Percentiles rank a stretch among this genome's conserved stretches.
These are phyloP conservation scores for Sceloporus tristichus DNA, from an alignment of 2,113 vertebrate genomes.

Conservation along the genomic window DNA sequence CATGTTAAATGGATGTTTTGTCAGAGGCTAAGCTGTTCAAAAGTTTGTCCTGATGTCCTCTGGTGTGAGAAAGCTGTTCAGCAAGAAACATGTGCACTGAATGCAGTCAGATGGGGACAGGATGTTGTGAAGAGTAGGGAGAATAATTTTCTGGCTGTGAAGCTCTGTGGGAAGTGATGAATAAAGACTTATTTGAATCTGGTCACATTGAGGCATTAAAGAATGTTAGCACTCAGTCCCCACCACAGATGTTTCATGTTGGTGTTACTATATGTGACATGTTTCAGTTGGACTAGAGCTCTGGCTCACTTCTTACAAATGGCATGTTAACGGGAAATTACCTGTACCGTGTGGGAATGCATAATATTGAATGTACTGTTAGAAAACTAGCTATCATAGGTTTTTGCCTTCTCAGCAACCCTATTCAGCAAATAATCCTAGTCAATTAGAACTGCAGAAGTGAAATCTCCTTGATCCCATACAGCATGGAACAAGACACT, in stretches of 20 bases:
- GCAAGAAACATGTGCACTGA: accelerated
- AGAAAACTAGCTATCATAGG: background rate
- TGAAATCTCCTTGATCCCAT: no score
- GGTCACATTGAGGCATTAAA: no score
- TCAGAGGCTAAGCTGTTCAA: background rate
- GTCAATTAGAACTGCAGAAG: background rate
- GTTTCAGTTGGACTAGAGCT: background rate
- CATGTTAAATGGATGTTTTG: background rate
- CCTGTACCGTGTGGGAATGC: background rate
- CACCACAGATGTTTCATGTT: background rate
- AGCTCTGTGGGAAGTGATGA: background rate
- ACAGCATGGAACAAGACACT: no score
- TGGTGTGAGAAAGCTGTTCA: background rate
- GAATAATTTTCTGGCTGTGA: slow-evolving; percentile 2
- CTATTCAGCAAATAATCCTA: background rate
- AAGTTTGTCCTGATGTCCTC: background rate
- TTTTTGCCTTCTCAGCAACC: background rate
- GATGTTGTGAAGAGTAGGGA: accelerated
- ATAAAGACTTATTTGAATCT: accelerated
- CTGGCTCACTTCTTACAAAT: background rate
- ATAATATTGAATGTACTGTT: background rate
- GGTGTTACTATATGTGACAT: background rate
- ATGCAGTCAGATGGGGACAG: background rate
- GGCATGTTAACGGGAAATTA: background rate
- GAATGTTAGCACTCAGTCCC: background rate